Base-by-base conservation (phyloP, 2,113 vertebrate species). In the Vombatus ursinus region DNA sequence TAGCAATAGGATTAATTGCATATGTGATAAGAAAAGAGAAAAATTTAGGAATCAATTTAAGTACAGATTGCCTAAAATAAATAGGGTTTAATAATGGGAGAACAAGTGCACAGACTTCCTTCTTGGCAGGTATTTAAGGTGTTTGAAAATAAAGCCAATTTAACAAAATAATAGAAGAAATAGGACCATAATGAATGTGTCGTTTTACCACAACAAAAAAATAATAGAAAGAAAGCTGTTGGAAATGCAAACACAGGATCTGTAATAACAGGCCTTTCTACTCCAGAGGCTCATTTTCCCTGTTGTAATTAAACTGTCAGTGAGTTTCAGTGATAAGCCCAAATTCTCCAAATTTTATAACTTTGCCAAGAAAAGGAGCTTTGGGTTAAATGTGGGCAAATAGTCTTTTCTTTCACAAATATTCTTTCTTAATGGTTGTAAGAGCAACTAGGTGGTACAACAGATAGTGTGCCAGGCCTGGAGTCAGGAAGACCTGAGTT, bases 131-230 rank as follows among this genome's bases (percentile, higher is more conserved):
- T n/a, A 94, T 95, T 97, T 96, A 90, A 91, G 92, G 51, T 94
- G 28, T 89, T 93, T 96, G 89, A 96, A 90, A 95, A 90, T 95
- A 94, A 96, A 97, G 89, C 89, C 44, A 84, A 93, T 52, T 96
- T 95, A 95, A 91, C 54, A 94, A 92, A 95, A 91, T 95, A 94
- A 91, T 96, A 49, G 94, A 95, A 97, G 51, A 95, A 97, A 92
- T 84, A 50, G 92, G 77, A 91, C n/a, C 48, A 90, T 92, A 95
- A 96, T 94, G 96, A 96, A 91, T 94, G 48, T 94, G 93, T 94
- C 95, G 61, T 90, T 95, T 94, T 95, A 93, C 77, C 51, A 50
- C 89, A 48, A 94, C n/a, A 91, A 90, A 90, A 57, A 94, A 92
- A 93, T 94, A 50, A 53, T 0, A 91, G 92, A 94, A 90, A 95